Evolutionary conservation across 2,797 vertebrate species (phyloP), one percentile per base, ranked within the genome.

Genomic region (Bradypodion ventrale): DNA sequence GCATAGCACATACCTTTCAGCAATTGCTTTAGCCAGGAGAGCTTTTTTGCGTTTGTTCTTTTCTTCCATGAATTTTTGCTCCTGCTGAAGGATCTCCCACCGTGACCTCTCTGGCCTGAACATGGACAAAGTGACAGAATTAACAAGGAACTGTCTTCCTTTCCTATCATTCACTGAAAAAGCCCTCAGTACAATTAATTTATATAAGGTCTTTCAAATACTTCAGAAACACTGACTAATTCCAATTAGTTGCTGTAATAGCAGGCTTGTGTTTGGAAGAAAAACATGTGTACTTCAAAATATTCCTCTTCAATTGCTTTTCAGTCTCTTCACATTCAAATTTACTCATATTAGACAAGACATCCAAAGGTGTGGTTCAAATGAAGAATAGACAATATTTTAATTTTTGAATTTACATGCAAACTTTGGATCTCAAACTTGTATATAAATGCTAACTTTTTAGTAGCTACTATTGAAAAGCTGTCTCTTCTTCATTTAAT

Each of bases 1-100:
- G 83, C 60, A 75, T 7, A 1, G 21, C 49, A 84, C 95, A 91
- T 91, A 99, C 98, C 98, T 99, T 94, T 99, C 98, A 80, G 98
- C 98, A 83, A 99, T 97, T 15, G 98, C 97, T 94, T 97, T 98
- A 46, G 98, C 86, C 85, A 99, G 96, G 59, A 99, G 95, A 83
- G 98, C 98, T 95, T 98, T 99, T 92, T 97, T 99, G 70, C 96
- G 97, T 86, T 98, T 99, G 92, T 99, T 99, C 93, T 95, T 96
- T 96, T 99, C 98, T 94, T 99, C 98, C 77, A 99, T 99, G 13
- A 97, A 86, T 75, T 96, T 96, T 27, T 99, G 98, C 37, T 98
- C 97, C 78, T 96, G 95, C 86, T 99, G 98, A 70, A 99, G 97
- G 23, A 97, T 95, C 93, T 98, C 97, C 94, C 98, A 95, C 29